Evolutionary conservation across 2,888 invertebrate species (phyloP).

Genomic region (Acronicta leporina): DNA sequence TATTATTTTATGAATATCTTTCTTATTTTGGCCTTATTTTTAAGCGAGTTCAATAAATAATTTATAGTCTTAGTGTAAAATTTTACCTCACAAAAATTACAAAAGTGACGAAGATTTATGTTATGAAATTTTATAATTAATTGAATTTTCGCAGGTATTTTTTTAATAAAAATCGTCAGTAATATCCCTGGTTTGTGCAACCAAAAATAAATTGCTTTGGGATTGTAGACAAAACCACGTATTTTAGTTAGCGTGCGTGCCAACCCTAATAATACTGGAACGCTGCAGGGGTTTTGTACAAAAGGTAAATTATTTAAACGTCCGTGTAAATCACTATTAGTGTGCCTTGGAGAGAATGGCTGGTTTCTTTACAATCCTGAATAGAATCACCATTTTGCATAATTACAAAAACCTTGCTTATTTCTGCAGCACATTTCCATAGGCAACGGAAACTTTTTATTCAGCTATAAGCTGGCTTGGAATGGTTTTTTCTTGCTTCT

Average conservation of each 20-base stretch:
- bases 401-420: conserved; percentile 15
- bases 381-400: conserved; percentile 15
- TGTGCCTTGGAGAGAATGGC: conserved; percentile 35
- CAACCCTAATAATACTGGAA: conserved; percentile 23
- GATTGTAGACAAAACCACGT: not conserved
- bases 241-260: not conserved
- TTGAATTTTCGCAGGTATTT: too few species aligned
- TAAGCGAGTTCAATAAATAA: too few species aligned
- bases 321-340: conserved; percentile 49
- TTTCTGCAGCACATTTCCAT: not conserved
- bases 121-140: too few species aligned
- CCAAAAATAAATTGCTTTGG: not conserved
- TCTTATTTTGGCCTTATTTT: too few species aligned
- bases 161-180: too few species aligned
- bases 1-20: too few species aligned
- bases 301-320: conserved; percentile 49
- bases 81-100: too few species aligned
- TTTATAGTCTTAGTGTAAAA: too few species aligned
- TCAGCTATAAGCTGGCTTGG: not conserved
- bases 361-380: conserved; percentile 36
- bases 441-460: not conserved
- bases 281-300: conserved; percentile 44
- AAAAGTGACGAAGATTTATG: too few species aligned
- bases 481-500: not conserved
- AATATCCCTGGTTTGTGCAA: not conserved